Evolutionary conservation across 1,140 invertebrate species (phyloP).

Genomic region (Zaprionus ornatus): DNA sequence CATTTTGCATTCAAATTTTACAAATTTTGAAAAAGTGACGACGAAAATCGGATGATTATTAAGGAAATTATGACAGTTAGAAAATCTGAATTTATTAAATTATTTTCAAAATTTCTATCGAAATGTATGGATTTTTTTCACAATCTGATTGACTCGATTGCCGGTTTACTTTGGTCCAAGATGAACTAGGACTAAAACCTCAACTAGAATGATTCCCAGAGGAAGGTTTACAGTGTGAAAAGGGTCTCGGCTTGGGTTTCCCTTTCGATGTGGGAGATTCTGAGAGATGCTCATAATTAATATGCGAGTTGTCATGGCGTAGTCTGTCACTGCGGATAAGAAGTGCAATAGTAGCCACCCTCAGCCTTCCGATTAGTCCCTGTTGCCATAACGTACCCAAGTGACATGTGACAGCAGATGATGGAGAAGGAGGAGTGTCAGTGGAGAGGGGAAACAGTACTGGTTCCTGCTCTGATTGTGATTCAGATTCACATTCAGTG

Average conservation of each 20-base stretch:
- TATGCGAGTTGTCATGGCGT: conserved; percentile 42
- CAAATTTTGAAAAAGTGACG: too few relatives aligned
- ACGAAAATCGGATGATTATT: too few relatives aligned
- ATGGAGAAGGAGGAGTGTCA: not conserved
- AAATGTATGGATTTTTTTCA: too few relatives aligned
- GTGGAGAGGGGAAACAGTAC: not conserved
- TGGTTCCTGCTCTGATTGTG: not conserved
- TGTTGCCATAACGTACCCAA: conserved; percentile 21
- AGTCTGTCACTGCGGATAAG: conserved; percentile 33
- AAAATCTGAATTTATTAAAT: too few relatives aligned
- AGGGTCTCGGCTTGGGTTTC: not conserved
- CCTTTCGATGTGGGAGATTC: not conserved
- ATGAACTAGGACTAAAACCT: conserved; percentile 14
- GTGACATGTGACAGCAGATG: conserved; percentile 24
- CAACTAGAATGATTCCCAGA: not conserved
- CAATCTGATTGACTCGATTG: not conserved
- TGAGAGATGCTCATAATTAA: conserved; percentile 40
- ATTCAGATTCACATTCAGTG: conserved; percentile 46
- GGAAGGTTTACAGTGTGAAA: not conserved
- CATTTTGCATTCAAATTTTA: too few relatives aligned
- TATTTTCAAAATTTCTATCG: too few relatives aligned
- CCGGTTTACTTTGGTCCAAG: not conserved
- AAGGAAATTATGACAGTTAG: too few relatives aligned
- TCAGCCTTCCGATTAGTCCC: conserved; percentile 2
- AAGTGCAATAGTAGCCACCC: conserved; percentile 27